phyloP scores from a whole-genome alignment of 1,140 invertebrate genomes.

The Drosophila insularis region DNA sequence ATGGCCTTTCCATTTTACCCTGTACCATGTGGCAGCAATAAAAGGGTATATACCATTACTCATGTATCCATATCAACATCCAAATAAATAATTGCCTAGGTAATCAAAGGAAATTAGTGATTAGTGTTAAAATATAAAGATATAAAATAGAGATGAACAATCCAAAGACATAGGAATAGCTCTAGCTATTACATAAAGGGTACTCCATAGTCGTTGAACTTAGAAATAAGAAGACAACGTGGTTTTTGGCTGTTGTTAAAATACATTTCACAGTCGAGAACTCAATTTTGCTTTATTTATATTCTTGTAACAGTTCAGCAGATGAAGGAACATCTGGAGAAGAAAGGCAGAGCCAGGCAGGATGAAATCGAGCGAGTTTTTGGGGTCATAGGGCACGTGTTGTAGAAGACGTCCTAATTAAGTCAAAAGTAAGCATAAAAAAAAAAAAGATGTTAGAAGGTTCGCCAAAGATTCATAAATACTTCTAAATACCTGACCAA shows the following conservation, averaged over 20 bases:
- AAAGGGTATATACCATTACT: background rate
- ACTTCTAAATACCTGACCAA: constrained; percentile 1
- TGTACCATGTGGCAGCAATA: background rate
- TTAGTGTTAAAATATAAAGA: too few relatives aligned
- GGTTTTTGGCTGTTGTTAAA: constrained; percentile 29
- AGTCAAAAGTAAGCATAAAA: constrained; percentile 66
- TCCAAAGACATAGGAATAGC: too few relatives aligned
- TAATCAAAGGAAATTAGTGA: too few relatives aligned
- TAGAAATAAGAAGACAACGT: background rate
- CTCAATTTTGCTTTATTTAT: constrained; percentile 48
- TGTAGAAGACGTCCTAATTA: constrained; percentile 48
- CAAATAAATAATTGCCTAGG: too few relatives aligned
- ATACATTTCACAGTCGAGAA: constrained; percentile 53
- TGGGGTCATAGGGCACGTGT: background rate
- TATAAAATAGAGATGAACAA: too few relatives aligned
- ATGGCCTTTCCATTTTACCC: background rate
- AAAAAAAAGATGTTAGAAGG: constrained; percentile 48
- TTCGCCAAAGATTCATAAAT: background rate
- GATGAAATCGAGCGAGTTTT: background rate
- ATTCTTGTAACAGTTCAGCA: constrained; percentile 47
- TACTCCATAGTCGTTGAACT: background rate
- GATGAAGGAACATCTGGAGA: constrained; percentile 10
- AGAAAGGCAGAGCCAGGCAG: constrained; percentile 9
- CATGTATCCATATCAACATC: too few relatives aligned
- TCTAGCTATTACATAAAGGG: background rate